These are phyloP conservation scores for Hypotaenidia philippensis DNA, from an alignment of 2,797 vertebrate species.

Conservation along the genomic window DNA sequence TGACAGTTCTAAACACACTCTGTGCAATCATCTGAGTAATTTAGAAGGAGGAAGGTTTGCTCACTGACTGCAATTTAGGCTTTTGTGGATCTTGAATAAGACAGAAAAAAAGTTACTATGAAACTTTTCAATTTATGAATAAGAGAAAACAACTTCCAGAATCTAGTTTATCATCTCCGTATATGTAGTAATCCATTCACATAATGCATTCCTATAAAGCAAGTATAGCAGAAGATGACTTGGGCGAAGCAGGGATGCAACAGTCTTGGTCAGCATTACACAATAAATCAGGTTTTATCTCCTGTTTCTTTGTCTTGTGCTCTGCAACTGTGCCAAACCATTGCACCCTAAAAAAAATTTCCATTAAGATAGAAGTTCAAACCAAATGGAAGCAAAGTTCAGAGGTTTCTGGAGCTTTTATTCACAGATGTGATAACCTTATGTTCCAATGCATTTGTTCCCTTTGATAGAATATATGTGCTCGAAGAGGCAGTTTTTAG, in stretches of 20 bases:
- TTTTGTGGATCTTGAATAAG: background rate
- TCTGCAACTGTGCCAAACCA: constrained; percentile 23
- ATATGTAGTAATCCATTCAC: background rate
- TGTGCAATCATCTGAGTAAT: background rate
- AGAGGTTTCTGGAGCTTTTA: constrained; percentile 10
- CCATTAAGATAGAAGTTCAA: background rate
- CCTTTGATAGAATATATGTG: constrained; percentile 20
- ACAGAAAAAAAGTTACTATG: background rate
- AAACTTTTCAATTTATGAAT: background rate
- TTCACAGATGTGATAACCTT: background rate
- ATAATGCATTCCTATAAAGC: background rate
- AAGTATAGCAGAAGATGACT: background rate
- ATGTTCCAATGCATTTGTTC: constrained; percentile 24
- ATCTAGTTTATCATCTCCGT: background rate
- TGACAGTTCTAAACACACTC: background rate
- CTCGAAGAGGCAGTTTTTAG: constrained; percentile 1
- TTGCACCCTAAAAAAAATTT: background rate
- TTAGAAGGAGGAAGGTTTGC: background rate
- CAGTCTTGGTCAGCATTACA: background rate
- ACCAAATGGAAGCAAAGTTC: constrained; percentile 24
- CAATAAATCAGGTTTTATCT: constrained; percentile 9
- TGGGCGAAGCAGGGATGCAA: background rate
- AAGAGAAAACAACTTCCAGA: background rate
- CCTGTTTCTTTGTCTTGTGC: background rate
- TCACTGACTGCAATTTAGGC: background rate